Evolutionary conservation across 2,888 invertebrate species (phyloP).

Genomic region (Lepidocyrtoides sp.): DNA sequence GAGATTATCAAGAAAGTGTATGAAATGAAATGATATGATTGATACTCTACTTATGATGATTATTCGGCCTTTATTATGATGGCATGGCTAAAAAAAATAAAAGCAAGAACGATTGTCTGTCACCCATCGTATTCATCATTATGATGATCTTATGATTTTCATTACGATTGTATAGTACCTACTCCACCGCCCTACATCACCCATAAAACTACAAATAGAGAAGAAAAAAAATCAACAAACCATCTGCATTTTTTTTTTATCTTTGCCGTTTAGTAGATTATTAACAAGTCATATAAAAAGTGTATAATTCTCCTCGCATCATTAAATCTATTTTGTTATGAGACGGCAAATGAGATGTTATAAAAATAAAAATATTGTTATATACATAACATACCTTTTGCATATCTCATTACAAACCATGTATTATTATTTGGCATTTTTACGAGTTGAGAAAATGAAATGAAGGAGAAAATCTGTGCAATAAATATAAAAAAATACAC

Average conservation of each 20-base stretch:
- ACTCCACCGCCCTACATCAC: neutral
- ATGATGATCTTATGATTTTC: conserved; percentile 6
- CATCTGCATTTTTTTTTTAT: too few species aligned
- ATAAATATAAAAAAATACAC: conserved; percentile 39
- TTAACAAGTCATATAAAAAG: conserved; percentile 41
- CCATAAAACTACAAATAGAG: neutral
- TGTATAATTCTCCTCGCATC: conserved; percentile 6
- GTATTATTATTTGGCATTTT: conserved; percentile 33
- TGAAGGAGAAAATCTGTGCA: conserved; percentile 45
- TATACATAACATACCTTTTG: neutral
- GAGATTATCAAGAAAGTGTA: conserved; percentile 31
- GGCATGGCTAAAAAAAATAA: neutral
- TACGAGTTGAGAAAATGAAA: conserved; percentile 48
- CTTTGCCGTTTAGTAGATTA: neutral
- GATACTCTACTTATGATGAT: conserved; percentile 18
- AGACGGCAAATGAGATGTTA: neutral
- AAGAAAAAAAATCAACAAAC: conserved; percentile 3
- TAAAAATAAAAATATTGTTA: neutral
- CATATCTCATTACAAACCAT: neutral
- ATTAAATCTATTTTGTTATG: conserved; percentile 36
- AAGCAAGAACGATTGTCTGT: conserved; percentile 11
- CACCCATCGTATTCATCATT: conserved; percentile 28
- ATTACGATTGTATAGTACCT: neutral
- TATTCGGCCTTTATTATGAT: neutral
- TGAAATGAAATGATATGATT: conserved; percentile 40